Base-by-base conservation (phyloP, 1,140 invertebrate genomes). In the Pemphigus obesinymphae region DNA sequence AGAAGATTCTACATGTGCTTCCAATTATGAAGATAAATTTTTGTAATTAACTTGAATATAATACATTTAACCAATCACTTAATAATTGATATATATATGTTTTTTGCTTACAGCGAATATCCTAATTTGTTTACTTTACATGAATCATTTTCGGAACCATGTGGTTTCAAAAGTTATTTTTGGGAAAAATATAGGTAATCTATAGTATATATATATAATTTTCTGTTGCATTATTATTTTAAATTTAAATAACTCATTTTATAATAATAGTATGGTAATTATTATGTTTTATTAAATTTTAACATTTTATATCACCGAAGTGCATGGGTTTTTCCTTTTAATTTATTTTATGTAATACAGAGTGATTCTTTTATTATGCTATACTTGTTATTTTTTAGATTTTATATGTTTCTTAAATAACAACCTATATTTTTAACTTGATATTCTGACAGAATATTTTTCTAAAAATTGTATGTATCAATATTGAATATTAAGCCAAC, bases 111-210 rank as follows among this genome's bases (percentile, higher is more conserved):
- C 4, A 73, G 70, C 31, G 40, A 48, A 2, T 73, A 73, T 73
- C 70, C 70, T 50, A 34, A 73, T 50, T 73, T 73, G 50, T 73
- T 73, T 73, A 34, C 70, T 3, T 50, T 13, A 8, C 0, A 73
- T 7, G 17, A 73, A 1, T 20, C 15, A 73, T 73, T 34, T 31
- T 34, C 29, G 6, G 29, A 31, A 73, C 3, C 17, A n/a, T 13
- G 4, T 29, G 7, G 15, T 48, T 48, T 31, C 0, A 73, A 73
- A 50, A 26, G 3, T n/a, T 0, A 73, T 50, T 11, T 34, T 2
- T 48, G 45, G 70, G 45, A 73, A 50, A 73, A 31, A 13, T 11
- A 50, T 73, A 13, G 70, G 70, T 73, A 73, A 50, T 73, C 13
- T 68, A 6, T 40, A 40, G 13, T 34, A 3, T 63, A 20, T 34